phyloP scores from a whole-genome alignment of 2,888 invertebrate species.

The Pemphredon lugubris region DNA sequence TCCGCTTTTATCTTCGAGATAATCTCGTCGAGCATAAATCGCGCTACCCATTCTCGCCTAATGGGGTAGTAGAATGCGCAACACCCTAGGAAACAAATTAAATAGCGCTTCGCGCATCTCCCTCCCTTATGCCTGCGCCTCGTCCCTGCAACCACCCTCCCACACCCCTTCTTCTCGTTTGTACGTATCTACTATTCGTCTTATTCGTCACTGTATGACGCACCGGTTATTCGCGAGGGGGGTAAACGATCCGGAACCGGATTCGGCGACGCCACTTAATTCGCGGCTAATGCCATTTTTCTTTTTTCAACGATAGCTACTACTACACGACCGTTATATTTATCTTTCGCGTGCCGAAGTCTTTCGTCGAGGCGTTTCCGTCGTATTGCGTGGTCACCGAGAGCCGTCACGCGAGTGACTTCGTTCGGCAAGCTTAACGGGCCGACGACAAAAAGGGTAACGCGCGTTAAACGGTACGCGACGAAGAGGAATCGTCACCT shows the following conservation, averaged over 20 bases:
- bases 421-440: neutral
- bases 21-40: constrained; percentile 73
- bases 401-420: too few relatives aligned
- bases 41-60: constrained; percentile 64
- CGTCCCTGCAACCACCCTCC: neutral
- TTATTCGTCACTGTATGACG: constrained; percentile 45
- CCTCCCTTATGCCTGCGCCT: neutral
- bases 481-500: neutral
- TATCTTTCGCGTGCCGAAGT: too few relatives aligned
- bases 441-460: constrained; percentile 5
- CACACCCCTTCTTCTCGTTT: neutral
- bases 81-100: constrained; percentile 70
- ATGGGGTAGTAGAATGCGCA: constrained; percentile 59
- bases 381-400: neutral
- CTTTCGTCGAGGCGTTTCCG: neutral
- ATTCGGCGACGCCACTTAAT: constrained; percentile 11
- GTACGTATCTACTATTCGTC: constrained; percentile 13
- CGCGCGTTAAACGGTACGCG: neutral
- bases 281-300: constrained; percentile 26
- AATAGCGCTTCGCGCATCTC: constrained; percentile 56
- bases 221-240: constrained; percentile 37
- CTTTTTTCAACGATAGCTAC: too few relatives aligned
- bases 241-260: constrained; percentile 50
- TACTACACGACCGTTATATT: too few relatives aligned
- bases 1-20: constrained; percentile 68